Evolutionary conservation across 2,797 vertebrate species (phyloP).

Genomic region (Coranthus polyacanthus): DNA sequence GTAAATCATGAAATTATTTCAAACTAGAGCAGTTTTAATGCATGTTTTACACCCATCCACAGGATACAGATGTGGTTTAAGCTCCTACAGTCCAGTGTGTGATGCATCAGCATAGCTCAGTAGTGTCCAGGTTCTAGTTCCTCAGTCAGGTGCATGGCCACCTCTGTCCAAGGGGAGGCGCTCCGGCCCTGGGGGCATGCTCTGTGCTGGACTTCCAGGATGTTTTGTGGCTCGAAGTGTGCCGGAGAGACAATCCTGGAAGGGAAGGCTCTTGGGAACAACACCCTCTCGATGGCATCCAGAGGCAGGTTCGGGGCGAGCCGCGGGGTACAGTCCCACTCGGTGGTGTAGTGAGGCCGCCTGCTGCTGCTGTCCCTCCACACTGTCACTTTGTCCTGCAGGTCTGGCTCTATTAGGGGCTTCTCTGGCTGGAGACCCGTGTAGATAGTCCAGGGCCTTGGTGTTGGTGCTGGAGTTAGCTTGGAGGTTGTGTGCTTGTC

Average conservation of each 20-base stretch:
- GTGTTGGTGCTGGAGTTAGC: slow-evolving; percentile 18
- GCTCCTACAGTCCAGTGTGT: background rate
- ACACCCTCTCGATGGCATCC: slow-evolving; percentile 70
- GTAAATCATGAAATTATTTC: background rate
- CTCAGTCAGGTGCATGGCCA: slow-evolving; percentile 81
- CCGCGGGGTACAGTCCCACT: slow-evolving; percentile 54
- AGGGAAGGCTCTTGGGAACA: slow-evolving; percentile 76
- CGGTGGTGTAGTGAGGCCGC: slow-evolving; percentile 44
- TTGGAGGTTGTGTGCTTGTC: slow-evolving; percentile 24
- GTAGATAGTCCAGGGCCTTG: slow-evolving; percentile 62
- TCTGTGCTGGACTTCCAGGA: slow-evolving; percentile 58
- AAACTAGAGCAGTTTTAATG: slow-evolving; percentile 22
- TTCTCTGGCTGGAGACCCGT: slow-evolving; percentile 47
- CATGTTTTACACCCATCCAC: background rate
- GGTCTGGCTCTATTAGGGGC: slow-evolving; percentile 51
- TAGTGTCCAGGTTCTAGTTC: slow-evolving; percentile 74
- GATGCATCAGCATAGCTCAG: slow-evolving; percentile 29
- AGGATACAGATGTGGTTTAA: background rate
- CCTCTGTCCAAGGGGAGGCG: slow-evolving; percentile 79
- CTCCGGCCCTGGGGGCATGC: slow-evolving; percentile 32
- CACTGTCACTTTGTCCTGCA: slow-evolving; percentile 61
- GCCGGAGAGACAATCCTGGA: slow-evolving; percentile 59
- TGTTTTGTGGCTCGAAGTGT: slow-evolving; percentile 57
- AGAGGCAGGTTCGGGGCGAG: slow-evolving; percentile 66
- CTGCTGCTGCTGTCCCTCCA: slow-evolving; percentile 23